These are phyloP conservation scores for Psittacara wagleri DNA, from an alignment of 2,113 vertebrate species.

Conservation along the genomic window DNA sequence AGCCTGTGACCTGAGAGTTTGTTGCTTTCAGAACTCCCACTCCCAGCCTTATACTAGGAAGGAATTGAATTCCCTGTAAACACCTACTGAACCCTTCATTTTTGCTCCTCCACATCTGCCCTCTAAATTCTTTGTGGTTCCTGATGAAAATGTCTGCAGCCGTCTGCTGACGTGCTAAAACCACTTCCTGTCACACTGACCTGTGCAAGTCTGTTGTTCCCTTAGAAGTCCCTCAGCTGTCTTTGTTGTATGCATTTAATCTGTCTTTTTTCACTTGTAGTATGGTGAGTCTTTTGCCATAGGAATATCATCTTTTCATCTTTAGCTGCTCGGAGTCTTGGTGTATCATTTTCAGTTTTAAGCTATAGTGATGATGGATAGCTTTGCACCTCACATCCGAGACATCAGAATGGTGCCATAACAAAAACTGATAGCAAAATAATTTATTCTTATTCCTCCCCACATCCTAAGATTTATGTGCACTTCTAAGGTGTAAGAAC, in stretches of 20 bases:
- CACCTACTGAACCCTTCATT: not conserved
- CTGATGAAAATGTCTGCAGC: not conserved
- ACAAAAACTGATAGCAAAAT: slow-evolving; percentile 23
- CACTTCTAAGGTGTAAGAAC: not conserved
- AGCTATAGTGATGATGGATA: slow-evolving; percentile 10
- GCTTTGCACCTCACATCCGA: not conserved
- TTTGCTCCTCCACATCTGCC: not conserved
- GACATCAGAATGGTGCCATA: slow-evolving; percentile 1
- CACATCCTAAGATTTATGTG: slow-evolving; percentile 14
- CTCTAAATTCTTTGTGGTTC: not conserved
- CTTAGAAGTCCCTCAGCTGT: not conserved
- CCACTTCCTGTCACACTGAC: not conserved
- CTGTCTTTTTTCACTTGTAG: not conserved
- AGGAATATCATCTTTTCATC: not conserved
- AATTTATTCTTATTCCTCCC: not conserved
- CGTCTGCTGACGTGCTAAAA: not conserved
- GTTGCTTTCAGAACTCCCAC: not conserved
- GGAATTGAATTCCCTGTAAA: not conserved
- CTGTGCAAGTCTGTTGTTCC: not conserved
- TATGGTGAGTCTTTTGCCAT: not conserved
- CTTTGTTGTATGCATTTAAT: not conserved
- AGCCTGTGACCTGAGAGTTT: not conserved
- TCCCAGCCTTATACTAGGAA: not conserved
- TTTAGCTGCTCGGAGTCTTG: not conserved
- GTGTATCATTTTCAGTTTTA: not conserved